These are phyloP conservation scores for Odiellus spinosus DNA, from an alignment of 2,888 invertebrate species.

Conservation along the genomic window DNA sequence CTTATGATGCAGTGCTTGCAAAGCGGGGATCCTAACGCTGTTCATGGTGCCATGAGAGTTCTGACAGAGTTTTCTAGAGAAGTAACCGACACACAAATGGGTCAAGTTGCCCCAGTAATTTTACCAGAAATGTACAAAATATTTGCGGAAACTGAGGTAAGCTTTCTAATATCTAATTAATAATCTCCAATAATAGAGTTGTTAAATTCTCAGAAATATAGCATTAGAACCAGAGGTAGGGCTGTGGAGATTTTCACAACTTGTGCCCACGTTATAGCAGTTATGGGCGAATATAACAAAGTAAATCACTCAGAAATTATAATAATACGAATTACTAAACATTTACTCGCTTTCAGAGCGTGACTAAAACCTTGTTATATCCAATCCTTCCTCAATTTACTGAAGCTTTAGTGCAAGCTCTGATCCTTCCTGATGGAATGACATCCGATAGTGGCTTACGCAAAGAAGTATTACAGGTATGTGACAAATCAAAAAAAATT, in stretches of 20 bases:
- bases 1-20: constrained; percentile 46
- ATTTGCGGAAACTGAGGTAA: constrained; percentile 42
- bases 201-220: constrained; percentile 33
- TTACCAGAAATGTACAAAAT: constrained; percentile 52
- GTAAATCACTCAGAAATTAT: constrained; percentile 18
- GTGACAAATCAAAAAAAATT: too few species aligned
- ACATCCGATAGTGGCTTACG: constrained; percentile 44
- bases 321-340: not conserved
- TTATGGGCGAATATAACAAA: constrained; percentile 39
- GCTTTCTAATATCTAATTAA: constrained; percentile 7
- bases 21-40: constrained; percentile 36
- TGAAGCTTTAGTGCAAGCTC: constrained; percentile 38
- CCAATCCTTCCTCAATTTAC: constrained; percentile 51
- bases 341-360: constrained; percentile 20
- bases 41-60: constrained; percentile 55
- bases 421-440: constrained; percentile 39
- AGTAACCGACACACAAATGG: constrained; percentile 44
- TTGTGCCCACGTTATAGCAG: constrained; percentile 39
- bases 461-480: constrained; percentile 43
- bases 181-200: constrained; percentile 6
- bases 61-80: constrained; percentile 50
- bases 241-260: constrained; percentile 51
- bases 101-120: constrained; percentile 48
- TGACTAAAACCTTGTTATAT: constrained; percentile 42
- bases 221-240: constrained; percentile 43